A percentile compares a stretch with the other conserved stretches of the same genome.
Evolutionary conservation across 2,113 vertebrate species (phyloP).

Genomic region (Pterophyllum scalare): DNA sequence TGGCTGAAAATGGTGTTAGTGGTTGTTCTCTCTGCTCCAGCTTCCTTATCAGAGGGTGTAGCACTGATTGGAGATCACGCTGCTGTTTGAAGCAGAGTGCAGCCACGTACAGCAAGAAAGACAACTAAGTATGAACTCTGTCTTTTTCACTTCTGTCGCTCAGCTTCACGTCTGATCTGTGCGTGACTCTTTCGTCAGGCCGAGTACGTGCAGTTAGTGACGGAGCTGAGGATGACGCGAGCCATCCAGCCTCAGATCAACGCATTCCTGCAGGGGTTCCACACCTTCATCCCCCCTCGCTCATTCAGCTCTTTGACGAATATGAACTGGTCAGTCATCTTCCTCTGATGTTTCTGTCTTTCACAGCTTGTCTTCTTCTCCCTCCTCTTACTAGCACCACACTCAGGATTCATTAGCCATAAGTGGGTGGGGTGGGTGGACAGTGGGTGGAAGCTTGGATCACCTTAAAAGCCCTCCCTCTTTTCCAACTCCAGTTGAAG

Average conservation of each 20-base stretch:
- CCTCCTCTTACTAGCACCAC: not conserved
- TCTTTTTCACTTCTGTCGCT: slow-evolving; percentile 4
- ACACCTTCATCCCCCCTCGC: slow-evolving; percentile 96
- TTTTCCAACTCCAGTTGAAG: not conserved
- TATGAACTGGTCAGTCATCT: slow-evolving; percentile 92
- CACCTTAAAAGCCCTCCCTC: slow-evolving; percentile 52
- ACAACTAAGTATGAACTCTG: not conserved
- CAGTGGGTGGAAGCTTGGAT: not conserved
- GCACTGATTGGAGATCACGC: slow-evolving; percentile 46
- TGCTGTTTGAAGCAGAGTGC: slow-evolving; percentile 21
- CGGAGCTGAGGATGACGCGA: slow-evolving; percentile 97
- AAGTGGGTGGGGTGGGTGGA: not conserved
- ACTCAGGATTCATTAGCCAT: slow-evolving; percentile 26
- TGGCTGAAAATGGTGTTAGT: slow-evolving; percentile 17
- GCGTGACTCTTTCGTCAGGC: slow-evolving; percentile 79
- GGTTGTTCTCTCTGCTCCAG: slow-evolving; percentile 16
- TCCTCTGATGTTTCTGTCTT: not conserved
- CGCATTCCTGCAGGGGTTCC: slow-evolving; percentile 96
- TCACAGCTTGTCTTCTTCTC: not conserved
- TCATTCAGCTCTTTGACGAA: slow-evolving; percentile 98
- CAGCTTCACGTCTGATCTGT: slow-evolving; percentile 15
- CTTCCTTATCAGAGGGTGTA: slow-evolving; percentile 32
- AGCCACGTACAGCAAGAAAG: not conserved
- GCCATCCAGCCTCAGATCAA: slow-evolving; percentile 99
- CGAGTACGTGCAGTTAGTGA: slow-evolving; percentile 99